A percentile compares a stretch with the other conserved stretches of the same genome.
phyloP scores from a whole-genome alignment of 1,140 invertebrate genomes.

The Leptestheria dahalacensis region DNA sequence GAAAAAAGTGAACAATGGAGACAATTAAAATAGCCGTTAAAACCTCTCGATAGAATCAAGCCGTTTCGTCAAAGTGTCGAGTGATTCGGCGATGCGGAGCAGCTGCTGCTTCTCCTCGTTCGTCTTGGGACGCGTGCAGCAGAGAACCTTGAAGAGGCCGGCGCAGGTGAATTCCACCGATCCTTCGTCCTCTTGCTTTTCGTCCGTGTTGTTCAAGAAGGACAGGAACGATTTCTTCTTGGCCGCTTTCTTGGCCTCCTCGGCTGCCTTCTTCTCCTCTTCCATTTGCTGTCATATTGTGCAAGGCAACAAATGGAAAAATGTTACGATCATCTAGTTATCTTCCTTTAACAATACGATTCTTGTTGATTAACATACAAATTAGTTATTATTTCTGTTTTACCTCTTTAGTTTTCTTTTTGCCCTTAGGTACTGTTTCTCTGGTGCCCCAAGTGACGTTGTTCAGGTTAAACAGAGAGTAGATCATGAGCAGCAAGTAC shows the following conservation, averaged over 20 bases:
- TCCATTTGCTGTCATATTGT: conserved; percentile 53
- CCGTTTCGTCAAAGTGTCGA: conserved; percentile 24
- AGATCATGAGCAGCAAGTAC: conserved; percentile 83
- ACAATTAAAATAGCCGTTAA: too few species aligned
- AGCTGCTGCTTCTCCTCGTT: conserved; percentile 24
- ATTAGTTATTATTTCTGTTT: neutral
- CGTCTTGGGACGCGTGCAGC: conserved; percentile 32
- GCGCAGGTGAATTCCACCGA: conserved; percentile 30
- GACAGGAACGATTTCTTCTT: conserved; percentile 69
- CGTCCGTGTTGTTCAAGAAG: conserved; percentile 30
- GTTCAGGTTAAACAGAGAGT: conserved; percentile 79
- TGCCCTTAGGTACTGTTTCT: conserved; percentile 35
- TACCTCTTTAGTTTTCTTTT: conserved; percentile 27
- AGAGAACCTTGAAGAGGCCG: conserved; percentile 31
- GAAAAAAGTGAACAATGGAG: too few species aligned
- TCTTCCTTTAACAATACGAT: too few species aligned
- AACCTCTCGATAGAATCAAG: conserved; percentile 25
- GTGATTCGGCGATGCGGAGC: conserved; percentile 24
- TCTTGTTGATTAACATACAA: conserved; percentile 4
- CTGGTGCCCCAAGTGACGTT: conserved; percentile 82
- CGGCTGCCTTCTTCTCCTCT: conserved; percentile 68
- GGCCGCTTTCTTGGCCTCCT: conserved; percentile 65
- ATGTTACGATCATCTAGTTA: too few species aligned
- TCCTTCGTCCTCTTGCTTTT: conserved; percentile 26
- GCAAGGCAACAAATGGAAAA: neutral